Evolutionary conservation across 2,888 invertebrate species (phyloP).

Genomic region (Drepanosiphum platanoidis): DNA sequence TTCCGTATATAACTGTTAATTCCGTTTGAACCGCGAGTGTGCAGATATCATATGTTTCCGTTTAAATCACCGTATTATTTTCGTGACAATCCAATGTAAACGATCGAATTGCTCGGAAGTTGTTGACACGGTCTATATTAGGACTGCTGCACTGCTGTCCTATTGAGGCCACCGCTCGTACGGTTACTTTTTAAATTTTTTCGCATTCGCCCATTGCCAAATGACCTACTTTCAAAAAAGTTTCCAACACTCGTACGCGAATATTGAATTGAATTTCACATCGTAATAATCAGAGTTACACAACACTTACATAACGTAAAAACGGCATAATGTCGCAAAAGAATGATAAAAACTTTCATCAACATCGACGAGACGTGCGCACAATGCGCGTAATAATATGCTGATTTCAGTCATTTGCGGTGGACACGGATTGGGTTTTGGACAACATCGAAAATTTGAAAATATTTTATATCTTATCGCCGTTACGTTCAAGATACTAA

Average conservation of each 20-base stretch:
- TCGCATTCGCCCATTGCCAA: conserved; percentile 42
- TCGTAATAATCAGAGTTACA: conserved; percentile 39
- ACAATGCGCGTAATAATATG: too few relatives aligned
- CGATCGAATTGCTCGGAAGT: background rate
- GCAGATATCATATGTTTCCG: too few relatives aligned
- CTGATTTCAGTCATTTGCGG: background rate
- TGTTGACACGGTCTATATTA: background rate
- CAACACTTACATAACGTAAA: conserved; percentile 29
- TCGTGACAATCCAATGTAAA: background rate
- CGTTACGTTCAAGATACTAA: too few relatives aligned
- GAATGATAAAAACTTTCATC: conserved; percentile 14
- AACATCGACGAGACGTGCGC: background rate
- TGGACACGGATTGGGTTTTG: background rate
- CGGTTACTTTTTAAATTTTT: conserved; percentile 46
- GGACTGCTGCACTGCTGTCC: background rate
- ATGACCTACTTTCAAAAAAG: conserved; percentile 59
- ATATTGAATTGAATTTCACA: conserved; percentile 55
- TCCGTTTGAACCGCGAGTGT: too few relatives aligned
- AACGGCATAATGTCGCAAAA: conserved; percentile 33
- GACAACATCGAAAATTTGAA: too few relatives aligned
- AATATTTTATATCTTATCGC: too few relatives aligned
- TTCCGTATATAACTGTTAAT: too few relatives aligned
- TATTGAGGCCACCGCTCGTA: conserved; percentile 30
- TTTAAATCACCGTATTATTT: background rate
- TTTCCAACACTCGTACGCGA: conserved; percentile 36